phyloP scores from a whole-genome alignment of 2,797 vertebrate genomes.

The Sus cebifrons region DNA sequence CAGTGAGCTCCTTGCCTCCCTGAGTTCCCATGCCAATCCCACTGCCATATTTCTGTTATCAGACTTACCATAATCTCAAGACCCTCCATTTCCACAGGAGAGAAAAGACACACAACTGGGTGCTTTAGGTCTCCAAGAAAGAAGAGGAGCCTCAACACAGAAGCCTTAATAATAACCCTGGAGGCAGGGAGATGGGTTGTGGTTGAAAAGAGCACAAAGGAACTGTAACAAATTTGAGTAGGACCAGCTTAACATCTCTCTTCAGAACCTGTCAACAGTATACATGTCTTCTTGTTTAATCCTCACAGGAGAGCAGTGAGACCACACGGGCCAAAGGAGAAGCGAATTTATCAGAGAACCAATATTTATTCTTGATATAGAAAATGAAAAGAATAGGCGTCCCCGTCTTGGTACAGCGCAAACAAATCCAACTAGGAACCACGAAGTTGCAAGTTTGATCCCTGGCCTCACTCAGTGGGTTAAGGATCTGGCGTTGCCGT shows the following conservation, averaged over 20 bases:
- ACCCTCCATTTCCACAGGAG: not conserved
- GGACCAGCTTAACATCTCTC: conserved; percentile 8
- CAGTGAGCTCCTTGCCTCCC: not conserved
- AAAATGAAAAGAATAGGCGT: conserved; percentile 55
- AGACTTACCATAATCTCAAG: not conserved
- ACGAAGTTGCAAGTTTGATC: too few relatives aligned
- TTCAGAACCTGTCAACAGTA: not conserved
- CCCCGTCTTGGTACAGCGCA: too few relatives aligned
- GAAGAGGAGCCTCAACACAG: not conserved
- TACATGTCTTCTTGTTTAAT: not conserved
- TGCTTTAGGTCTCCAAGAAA: not conserved
- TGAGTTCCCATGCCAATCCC: not conserved
- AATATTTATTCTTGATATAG: conserved; percentile 47
- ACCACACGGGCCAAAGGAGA: not conserved
- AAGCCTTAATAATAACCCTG: not conserved
- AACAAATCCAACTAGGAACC: too few relatives aligned
- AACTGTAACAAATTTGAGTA: not conserved
- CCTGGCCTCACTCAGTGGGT: too few relatives aligned
- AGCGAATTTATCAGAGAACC: conserved; percentile 50
- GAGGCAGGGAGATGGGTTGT: not conserved
- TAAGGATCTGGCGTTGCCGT: too few relatives aligned
- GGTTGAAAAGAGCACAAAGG: not conserved
- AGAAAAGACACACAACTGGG: not conserved
- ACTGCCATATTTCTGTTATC: not conserved
- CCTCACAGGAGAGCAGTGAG: not conserved